phyloP scores from a whole-genome alignment of 2,797 vertebrate genomes.

The Malacoctenus gilli region DNA sequence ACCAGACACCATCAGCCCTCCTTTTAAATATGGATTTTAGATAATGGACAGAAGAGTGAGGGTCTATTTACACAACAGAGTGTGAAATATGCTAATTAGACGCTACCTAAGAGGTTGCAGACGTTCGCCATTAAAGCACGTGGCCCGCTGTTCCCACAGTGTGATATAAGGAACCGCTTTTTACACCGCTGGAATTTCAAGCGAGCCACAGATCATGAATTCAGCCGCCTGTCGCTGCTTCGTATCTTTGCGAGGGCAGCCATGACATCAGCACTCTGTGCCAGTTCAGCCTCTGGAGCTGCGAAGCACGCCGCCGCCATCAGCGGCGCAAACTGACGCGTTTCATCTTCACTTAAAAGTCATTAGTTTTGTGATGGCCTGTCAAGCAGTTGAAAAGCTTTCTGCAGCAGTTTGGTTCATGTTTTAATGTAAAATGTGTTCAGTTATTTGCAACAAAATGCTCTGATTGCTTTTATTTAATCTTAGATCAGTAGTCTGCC shows the following conservation, averaged over 20 bases:
- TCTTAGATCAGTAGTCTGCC: slow-evolving; percentile 1
- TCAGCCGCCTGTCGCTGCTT: no score
- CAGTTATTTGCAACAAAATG: not conserved
- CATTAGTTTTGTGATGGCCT: not conserved
- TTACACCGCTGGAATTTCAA: no score
- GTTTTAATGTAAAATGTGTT: not conserved
- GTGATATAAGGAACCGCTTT: no score
- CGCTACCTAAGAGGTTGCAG: not conserved
- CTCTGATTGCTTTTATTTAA: not conserved
- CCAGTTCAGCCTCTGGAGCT: no score
- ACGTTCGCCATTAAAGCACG: not conserved
- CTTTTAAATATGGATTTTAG: slow-evolving; percentile 36
- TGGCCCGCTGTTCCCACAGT: not conserved
- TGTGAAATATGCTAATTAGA: not conserved
- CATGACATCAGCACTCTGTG: no score
- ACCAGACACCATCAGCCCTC: slow-evolving; percentile 14
- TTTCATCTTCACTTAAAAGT: slow-evolving; percentile 12
- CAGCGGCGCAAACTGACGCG: not conserved
- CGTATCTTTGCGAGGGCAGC: no score
- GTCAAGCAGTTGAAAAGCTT: not conserved
- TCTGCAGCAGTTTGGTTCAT: slow-evolving; percentile 7
- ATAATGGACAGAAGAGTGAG: slow-evolving; percentile 18
- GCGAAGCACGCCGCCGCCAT: not conserved
- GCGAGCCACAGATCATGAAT: no score
- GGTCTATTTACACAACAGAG: slow-evolving; percentile 8